Evolutionary conservation across 2,888 invertebrate genomes (phyloP), one percentile per base, ranked within the genome.

Genomic region (Oligia strigilis): DNA sequence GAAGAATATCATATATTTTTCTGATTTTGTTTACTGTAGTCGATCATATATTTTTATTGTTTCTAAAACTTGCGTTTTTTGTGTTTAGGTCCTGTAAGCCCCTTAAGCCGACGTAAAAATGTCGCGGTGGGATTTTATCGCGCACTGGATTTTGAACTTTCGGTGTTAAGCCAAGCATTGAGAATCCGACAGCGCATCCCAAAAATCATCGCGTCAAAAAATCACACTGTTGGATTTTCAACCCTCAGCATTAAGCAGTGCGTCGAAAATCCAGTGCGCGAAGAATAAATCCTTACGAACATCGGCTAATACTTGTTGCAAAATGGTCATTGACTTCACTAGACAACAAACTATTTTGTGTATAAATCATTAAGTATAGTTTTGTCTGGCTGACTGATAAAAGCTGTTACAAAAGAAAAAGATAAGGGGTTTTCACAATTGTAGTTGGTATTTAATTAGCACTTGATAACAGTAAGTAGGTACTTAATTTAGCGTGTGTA

Each of bases 311-410:
- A 40, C 46, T 65, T 70, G 67, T 65, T 70, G 55, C 43, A 19
- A 83, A 65, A 70, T 78, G 79, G 75, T 79, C 52, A 64, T 69
- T 83, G 72, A 86, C 86, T 58, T 64, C 4, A 49, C 14, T 62
- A 69, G 58, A 29, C 46, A 52, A 14, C 3, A 46, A 55, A 29
- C 36, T 40, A 2, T 65, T 64, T 40, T 55, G 52, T 55, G 14
- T 17, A 43, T 43, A 49, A 40, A 17, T 40, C 60, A 60, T 67
- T n/a, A 52, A 52, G 52, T 23, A 40, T 13, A 58, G 46, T 60
- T 36, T 23, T 23, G 36, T 23, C 17, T 8, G 49, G 49, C 49
- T 49, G 49, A n/a, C 29, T 43, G 69, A 71, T 66, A 84, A 78
- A 70, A 69, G 0, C 14, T 49, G 40, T 43, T 67, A 19, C 52